Evolutionary conservation across 2,113 vertebrate species (phyloP).

Genomic region (Oxygymnocypris stewartii): DNA sequence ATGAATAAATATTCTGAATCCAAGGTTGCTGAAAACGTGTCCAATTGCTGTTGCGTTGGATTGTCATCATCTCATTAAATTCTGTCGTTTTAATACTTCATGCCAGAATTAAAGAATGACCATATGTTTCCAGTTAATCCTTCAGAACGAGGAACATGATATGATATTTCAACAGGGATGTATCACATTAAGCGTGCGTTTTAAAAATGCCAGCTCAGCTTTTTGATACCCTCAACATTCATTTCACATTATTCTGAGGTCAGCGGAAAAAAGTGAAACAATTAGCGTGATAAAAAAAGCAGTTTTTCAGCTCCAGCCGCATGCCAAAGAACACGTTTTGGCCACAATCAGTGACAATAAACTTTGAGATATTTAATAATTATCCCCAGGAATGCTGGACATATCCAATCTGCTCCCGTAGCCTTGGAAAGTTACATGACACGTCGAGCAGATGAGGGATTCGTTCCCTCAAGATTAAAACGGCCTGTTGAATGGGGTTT

Average conservation of each 20-base stretch:
- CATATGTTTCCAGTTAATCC: conserved; percentile 38
- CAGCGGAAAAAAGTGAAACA: conserved; percentile 35
- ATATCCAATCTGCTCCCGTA: conserved; percentile 62
- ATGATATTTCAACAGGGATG: conserved; percentile 4
- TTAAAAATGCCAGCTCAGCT: conserved; percentile 41
- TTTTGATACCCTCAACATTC: conserved; percentile 42
- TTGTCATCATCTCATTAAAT: background rate
- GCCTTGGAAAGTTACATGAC: conserved; percentile 56
- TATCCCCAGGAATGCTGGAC: conserved; percentile 59
- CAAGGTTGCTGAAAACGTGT: background rate
- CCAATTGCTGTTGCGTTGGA: background rate
- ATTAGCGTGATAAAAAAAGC: background rate
- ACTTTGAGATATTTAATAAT: conserved; percentile 67
- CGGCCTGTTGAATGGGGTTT: conserved; percentile 49
- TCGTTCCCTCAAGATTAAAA: conserved; percentile 47
- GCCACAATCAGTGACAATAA: conserved; percentile 67
- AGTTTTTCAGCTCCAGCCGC: conserved; percentile 12
- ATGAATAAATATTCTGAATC: background rate
- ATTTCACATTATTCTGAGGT: conserved; percentile 36
- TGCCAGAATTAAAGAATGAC: background rate
- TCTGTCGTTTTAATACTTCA: background rate
- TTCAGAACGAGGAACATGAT: conserved; percentile 7
- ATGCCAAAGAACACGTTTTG: conserved; percentile 65
- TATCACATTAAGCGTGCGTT: conserved; percentile 20
- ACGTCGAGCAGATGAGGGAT: conserved; percentile 55